phyloP scores from a whole-genome alignment of 1,140 invertebrate genomes.

The Heterodera schachtii region DNA sequence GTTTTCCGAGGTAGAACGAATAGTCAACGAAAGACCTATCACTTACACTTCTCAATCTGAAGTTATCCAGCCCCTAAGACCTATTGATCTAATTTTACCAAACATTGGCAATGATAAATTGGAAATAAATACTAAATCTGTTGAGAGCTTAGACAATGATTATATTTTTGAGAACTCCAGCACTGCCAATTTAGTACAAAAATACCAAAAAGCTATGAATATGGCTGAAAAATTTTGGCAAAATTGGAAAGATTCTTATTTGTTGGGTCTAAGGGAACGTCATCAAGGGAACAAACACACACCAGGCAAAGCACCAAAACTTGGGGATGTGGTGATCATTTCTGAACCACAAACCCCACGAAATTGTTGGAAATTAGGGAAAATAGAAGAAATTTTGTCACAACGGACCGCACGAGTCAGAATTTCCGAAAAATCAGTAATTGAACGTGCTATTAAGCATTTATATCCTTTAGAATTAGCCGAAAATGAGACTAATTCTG shows the following conservation, averaged over 20 bases:
- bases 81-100: neutral
- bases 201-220: neutral
- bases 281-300: neutral
- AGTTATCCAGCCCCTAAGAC: neutral
- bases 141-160: neutral
- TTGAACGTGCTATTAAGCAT: constrained; percentile 3
- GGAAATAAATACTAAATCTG: neutral
- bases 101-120: neutral
- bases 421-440: neutral
- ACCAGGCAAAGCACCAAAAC: neutral
- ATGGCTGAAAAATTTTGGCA: constrained; percentile 10
- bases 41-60: neutral
- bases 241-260: neutral
- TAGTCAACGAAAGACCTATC: neutral
- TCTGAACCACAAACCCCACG: neutral
- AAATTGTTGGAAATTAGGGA: constrained; percentile 2
- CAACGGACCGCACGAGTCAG: neutral
- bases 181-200: neutral
- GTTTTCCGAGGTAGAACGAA: neutral
- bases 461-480: neutral
- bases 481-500: neutral
- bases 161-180: neutral
- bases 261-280: neutral
- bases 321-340: neutral
- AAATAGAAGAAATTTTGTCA: neutral